Evolutionary conservation across 2,797 vertebrate genomes (phyloP), one percentile per base, ranked within the genome.

Genomic region (Hypotaenidia philippensis): DNA sequence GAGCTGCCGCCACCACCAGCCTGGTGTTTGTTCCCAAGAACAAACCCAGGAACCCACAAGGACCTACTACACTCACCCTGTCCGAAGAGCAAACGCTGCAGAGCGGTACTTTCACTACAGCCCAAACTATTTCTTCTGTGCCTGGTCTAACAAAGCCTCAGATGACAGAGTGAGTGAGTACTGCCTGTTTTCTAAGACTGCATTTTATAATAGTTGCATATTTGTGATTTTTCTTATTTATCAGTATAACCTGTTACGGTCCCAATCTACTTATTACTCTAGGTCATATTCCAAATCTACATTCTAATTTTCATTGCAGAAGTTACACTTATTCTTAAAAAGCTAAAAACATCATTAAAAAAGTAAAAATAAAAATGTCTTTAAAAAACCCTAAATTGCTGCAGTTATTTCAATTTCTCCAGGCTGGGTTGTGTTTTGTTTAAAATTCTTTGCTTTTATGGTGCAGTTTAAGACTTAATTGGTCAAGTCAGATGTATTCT

Each of bases 271-370:
- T 89, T 45, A 17, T 85, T 82, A 82, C 20, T 77, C 89, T 92
- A 88, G 25, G 50, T 72, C 89, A 70, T 86, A 91, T 38, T 85
- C 93, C 78, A 82, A 87, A 78, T 29, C 95, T 96, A 97, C 92
- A 79, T 88, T 94, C 97, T 95, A 94, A 44, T 70, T 90, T 85
- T 83, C 95, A 69, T 70, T 75, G 86, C 82, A 92, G 91, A 97
- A 97, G 76, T 94, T 94, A 94, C 25, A 40, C 29, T 27, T 83
- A 72, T 80, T 64, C 36, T 88, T 93, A 45, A 93, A 93, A 93
- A 87, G 70, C 78, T 93, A 94, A 94, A 93, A 95, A 91, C 2
- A 16, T 34, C 72, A 64, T 70, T 84, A 79, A 95, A 92, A 96
- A 93, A 85, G 78, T 74, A 90, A 77, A 88, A 79, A 1, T 21